Evolutionary conservation across 1,140 invertebrate genomes (phyloP), one percentile per base, ranked within the genome.

Genomic region (Drosophila setifemur): DNA sequence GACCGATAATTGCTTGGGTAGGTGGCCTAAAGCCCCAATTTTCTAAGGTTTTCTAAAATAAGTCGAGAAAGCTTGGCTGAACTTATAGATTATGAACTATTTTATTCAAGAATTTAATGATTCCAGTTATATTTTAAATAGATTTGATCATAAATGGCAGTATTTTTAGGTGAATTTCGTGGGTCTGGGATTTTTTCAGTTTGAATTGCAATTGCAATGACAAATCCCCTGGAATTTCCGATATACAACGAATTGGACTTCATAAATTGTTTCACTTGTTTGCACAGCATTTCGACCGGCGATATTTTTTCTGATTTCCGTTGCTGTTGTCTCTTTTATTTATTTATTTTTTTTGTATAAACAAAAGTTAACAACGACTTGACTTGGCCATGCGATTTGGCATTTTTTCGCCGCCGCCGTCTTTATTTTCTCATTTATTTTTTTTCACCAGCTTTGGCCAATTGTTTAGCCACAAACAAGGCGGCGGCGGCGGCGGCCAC

Each of bases 241-340:
- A 53, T 47, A 6, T 7, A 6, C 23, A 52, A 48, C 6, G 61
- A 42, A 47, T 55, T 73, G 19, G 35, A 64, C 60, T 78, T 73
- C 14, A 49, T 42, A 47, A 40, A 68, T 23, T 85, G 44, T 85
- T 74, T 85, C 79, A 85, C 74, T 83, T 83, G 73, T 78, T 75
- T 61, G 78, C 57, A 69, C 78, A 73, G 68, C 73, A 77, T 78
- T 82, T 61, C 37, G 37, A 64, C 69, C 49, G 68, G 78, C 42
- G 60, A 29, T 31, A 42, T 72, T 81, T 52, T 68, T 64, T 63
- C 49, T 58, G 40, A 50, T 66, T 58, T 68, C 53, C 12, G 58
- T 57, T 61, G 77, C 37, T 37, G 12, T 45, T 57, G 43, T 64
- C 54, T 82, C 29, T 63, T 39, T 60, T 55, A 47, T 64, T 16